phyloP scores from a whole-genome alignment of 2,113 vertebrate species.

The Phasianus colchicus region DNA sequence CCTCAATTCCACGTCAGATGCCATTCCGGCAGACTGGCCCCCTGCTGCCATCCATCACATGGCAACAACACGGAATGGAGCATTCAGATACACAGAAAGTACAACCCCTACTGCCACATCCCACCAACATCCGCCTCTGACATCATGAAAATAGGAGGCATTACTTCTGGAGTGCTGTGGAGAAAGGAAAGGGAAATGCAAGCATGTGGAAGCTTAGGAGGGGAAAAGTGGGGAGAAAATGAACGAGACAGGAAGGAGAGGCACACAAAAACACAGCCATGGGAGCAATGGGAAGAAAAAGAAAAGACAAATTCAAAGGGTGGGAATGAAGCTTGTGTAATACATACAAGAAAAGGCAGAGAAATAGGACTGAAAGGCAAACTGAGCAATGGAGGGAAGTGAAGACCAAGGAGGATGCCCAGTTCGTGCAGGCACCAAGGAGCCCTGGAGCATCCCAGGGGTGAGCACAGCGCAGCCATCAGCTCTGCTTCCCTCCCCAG shows the following conservation, averaged over 20 bases:
- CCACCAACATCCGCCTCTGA: too few species aligned
- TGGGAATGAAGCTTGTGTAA: not conserved
- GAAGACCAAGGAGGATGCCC: not conserved
- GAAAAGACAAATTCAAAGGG: not conserved
- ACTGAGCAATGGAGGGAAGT: not conserved
- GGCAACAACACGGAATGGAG: too few species aligned
- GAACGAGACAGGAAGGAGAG: not conserved
- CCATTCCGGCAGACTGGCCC: too few species aligned
- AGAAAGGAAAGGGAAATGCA: not conserved
- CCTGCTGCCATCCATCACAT: too few species aligned
- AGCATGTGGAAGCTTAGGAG: not conserved
- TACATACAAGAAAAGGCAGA: not conserved
- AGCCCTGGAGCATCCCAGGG: too few species aligned
- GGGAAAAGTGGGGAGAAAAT: not conserved
- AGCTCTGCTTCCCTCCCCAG: not conserved
- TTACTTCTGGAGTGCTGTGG: not conserved
- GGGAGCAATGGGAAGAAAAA: not conserved
- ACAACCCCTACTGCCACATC: too few species aligned
- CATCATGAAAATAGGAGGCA: too few species aligned
- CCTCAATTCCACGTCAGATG: too few species aligned
- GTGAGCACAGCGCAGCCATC: too few species aligned
- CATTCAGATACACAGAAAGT: too few species aligned
- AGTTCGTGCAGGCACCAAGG: not conserved
- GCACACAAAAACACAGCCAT: not conserved
- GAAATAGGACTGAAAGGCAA: not conserved